Base-by-base conservation (phyloP, 1,140 invertebrate species). In the Drosophila suzukii region DNA sequence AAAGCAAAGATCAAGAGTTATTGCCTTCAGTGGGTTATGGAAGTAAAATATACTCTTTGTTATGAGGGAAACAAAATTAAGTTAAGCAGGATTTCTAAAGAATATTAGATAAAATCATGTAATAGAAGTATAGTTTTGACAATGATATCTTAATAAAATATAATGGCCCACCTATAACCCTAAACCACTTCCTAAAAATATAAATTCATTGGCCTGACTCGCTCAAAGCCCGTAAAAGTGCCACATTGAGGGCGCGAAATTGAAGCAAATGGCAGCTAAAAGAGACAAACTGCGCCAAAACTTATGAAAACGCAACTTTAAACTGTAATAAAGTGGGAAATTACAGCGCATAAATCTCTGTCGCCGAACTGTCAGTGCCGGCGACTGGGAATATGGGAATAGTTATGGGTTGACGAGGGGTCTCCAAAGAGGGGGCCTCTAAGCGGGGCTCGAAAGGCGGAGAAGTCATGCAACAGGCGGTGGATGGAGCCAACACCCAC, bases 241-340 rank as follows among this genome's bases (percentile, higher is more conserved):
- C 61, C 63, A 68, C 54, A 46, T 62, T 72, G 43, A 78, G 56
- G 65, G 67, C 61, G 60, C 72, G 53, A 81, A 81, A 76, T 76
- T 83, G 73, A 84, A 55, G 76, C 59, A 85, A 84, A 78, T 85
- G 77, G 73, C 72, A 72, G 66, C 59, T 75, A 65, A 84, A 76
- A 51, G 60, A 60, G 77, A 80, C 66, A 62, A 79, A 84, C 65
- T 56, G 66, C 81, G 63, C 59, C 32, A 72, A 88, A 88, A 89
- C 79, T 71, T 89, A 89, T 77, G 80, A 84, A 88, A 88, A 89
- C 80, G 83, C 83, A 86, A 88, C 80, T 88, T 89, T 86, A 88
- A 88, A 88, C 80, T 84, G 83, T 84, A 88, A 88, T 88, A 88
- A 88, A 88, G 84, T 86, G 84, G 84, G 83, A 88, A 88, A 88